Evolutionary conservation across 1,140 invertebrate genomes (phyloP).

Genomic region (Prorops nasuta): DNA sequence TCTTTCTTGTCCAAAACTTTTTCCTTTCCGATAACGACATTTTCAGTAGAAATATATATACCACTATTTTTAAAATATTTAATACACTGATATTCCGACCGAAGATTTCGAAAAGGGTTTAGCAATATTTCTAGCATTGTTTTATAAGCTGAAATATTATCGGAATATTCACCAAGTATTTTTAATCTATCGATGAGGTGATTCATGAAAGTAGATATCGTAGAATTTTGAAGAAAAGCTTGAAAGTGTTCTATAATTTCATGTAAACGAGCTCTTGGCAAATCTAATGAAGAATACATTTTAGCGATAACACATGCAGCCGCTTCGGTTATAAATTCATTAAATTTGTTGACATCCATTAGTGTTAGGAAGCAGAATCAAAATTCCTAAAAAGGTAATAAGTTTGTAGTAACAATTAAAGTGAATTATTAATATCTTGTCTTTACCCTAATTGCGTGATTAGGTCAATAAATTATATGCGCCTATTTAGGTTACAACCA

Average conservation of each 20-base stretch:
- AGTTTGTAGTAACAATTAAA: too few relatives aligned
- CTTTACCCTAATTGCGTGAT: too few relatives aligned
- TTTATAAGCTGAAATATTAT: not conserved
- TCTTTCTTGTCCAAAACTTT: not conserved
- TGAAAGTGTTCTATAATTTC: not conserved
- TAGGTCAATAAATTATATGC: too few relatives aligned
- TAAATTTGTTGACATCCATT: too few relatives aligned
- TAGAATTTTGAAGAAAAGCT: not conserved
- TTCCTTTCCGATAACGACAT: not conserved
- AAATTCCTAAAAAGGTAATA: too few relatives aligned
- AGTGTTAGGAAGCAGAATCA: too few relatives aligned
- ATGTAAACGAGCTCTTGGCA: not conserved
- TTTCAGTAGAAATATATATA: too few relatives aligned
- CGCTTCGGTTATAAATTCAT: too few relatives aligned
- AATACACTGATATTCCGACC: not conserved
- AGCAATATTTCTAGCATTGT: not conserved
- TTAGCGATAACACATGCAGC: not conserved
- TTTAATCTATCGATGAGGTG: not conserved
- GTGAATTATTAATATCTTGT: too few relatives aligned
- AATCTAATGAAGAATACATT: not conserved
- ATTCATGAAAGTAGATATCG: not conserved
- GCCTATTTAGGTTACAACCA: too few relatives aligned
- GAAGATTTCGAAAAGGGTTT: not conserved
- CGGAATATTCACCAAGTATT: not conserved
- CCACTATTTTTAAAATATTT: not conserved